A percentile compares a stretch with the other conserved stretches of the same genome.
Conservation (phyloP, 1,140 invertebrate species). For the Arctopsyche grandis region DNA sequence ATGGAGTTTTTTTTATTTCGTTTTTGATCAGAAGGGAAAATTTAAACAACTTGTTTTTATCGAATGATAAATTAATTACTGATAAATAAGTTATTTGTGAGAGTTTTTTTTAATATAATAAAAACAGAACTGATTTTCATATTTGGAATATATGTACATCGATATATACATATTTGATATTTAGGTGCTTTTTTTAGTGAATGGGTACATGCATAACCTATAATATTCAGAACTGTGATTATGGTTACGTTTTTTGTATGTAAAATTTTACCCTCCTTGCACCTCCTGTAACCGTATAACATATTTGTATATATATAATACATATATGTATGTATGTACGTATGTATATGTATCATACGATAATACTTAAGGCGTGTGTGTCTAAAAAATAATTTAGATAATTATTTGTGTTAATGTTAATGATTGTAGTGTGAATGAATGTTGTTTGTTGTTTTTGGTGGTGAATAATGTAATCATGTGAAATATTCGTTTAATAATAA, state of each 20-base stretch:
- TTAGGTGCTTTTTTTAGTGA: neutral
- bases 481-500: neutral
- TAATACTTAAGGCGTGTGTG: neutral
- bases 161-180: too few species aligned
- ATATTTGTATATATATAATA: neutral
- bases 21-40: too few species aligned
- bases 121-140: constrained; percentile 22
- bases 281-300: neutral
- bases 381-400: too few species aligned
- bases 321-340: neutral
- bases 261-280: too few species aligned
- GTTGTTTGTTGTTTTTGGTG: too few species aligned
- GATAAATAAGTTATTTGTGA: neutral
- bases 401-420: too few species aligned
- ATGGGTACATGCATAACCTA: neutral
- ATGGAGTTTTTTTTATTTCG: too few species aligned
- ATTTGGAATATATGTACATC: constrained; percentile 1
- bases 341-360: neutral
- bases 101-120: constrained; percentile 26
- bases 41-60: too few species aligned
- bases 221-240: constrained; percentile 14
- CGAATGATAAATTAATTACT: neutral
- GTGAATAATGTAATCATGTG: neutral
- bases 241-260: neutral
- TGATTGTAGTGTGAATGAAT: too few species aligned